Evolutionary conservation across 2,888 invertebrate species (phyloP).

Genomic region (Lasioglossum figueresi): DNA sequence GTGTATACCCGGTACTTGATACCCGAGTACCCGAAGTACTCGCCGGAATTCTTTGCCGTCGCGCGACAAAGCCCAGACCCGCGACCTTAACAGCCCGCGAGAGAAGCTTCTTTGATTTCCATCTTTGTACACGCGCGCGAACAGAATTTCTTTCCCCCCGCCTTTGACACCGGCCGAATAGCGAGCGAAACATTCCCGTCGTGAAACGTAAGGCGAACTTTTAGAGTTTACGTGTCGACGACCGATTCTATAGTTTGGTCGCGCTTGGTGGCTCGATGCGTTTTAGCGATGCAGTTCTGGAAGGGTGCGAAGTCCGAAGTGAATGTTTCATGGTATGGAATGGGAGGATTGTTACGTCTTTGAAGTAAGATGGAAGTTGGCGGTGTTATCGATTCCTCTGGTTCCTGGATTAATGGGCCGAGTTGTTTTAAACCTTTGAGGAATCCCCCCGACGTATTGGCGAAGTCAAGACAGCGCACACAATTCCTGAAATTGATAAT

Average conservation of each 20-base stretch:
- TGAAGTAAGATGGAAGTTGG: not conserved
- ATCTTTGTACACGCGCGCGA: not conserved
- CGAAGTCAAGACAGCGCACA: too few relatives aligned
- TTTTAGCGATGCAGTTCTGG: not conserved
- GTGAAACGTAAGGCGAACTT: not conserved
- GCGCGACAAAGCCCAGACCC: not conserved
- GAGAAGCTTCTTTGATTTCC: constrained; percentile 14
- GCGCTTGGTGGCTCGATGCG: not conserved
- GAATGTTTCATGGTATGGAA: not conserved
- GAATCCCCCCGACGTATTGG: too few relatives aligned
- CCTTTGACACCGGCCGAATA: not conserved
- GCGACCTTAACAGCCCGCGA: not conserved
- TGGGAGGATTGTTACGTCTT: not conserved
- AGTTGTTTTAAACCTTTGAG: too few relatives aligned
- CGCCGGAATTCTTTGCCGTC: constrained; percentile 8
- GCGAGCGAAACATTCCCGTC: not conserved
- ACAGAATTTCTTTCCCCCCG: constrained; percentile 3
- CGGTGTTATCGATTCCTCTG: not conserved
- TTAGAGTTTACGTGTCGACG: not conserved
- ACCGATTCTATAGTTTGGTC: not conserved
- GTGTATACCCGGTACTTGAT: constrained; percentile 29
- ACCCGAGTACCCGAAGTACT: not conserved
- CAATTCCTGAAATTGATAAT: too few relatives aligned
- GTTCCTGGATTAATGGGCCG: not conserved
- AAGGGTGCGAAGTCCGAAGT: not conserved